Conservation (phyloP, 64 coral and sea anemone species). For the Montipora cactus region DNA sequence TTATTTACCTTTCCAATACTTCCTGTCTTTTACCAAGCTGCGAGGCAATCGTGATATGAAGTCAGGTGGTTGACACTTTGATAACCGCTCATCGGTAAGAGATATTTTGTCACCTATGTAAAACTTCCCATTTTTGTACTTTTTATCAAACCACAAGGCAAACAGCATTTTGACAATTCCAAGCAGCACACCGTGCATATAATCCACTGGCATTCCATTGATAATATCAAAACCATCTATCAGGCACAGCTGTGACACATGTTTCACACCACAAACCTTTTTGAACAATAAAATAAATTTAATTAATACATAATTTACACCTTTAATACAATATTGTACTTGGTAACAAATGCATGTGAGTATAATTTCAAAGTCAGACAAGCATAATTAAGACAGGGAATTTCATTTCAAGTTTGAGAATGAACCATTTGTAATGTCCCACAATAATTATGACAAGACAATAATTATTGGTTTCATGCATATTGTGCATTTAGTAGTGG, state of each 20-base stretch:
- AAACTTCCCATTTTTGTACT: background rate
- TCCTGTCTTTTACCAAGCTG: background rate
- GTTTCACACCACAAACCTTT: slow-evolving; percentile 2
- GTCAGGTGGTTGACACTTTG: background rate
- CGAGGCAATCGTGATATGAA: background rate
- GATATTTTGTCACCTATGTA: slow-evolving; percentile 11
- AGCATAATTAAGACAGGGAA: too few species aligned
- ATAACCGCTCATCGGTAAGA: background rate
- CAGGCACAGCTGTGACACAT: background rate
- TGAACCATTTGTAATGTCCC: too few species aligned
- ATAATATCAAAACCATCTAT: slow-evolving; percentile 40
- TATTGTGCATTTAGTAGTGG: too few species aligned
- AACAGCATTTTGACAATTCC: background rate
- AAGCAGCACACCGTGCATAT: slow-evolving; percentile 56
- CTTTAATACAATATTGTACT: background rate
- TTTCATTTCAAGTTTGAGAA: too few species aligned
- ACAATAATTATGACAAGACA: too few species aligned
- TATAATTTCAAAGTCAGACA: too few species aligned
- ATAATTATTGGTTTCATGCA: too few species aligned
- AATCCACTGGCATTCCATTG: slow-evolving; percentile 25
- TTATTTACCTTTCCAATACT: background rate
- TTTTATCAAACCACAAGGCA: slow-evolving; percentile 54
- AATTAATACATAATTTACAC: background rate
- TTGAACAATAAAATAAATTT: background rate
- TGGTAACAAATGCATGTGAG: background rate